A percentile compares a stretch with the other conserved stretches of the same genome.
Evolutionary conservation across 2,888 invertebrate species (phyloP).

Genomic region (Gastracanthus pulcherrimus): DNA sequence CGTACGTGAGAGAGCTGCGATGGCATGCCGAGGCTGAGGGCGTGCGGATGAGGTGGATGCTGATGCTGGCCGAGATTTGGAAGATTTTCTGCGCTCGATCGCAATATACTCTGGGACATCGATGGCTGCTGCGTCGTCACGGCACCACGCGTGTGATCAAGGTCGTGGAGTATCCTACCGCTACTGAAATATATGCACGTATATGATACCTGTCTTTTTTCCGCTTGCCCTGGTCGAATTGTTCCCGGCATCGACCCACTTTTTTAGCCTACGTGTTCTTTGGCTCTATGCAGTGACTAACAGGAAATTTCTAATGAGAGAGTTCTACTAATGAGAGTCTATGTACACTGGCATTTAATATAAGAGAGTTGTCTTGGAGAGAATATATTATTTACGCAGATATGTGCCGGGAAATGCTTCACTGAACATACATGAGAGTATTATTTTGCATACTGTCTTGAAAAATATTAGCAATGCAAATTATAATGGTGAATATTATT

Average conservation of each 20-base stretch:
- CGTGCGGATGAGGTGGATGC: slow-evolving; percentile 74
- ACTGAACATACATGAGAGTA: no score
- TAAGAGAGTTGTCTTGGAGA: background rate
- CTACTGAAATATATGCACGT: slow-evolving; percentile 55
- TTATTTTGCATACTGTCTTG: no score
- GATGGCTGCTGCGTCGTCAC: slow-evolving; percentile 77
- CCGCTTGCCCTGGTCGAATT: background rate
- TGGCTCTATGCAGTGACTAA: background rate
- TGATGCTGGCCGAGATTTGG: slow-evolving; percentile 71
- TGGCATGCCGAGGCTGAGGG: slow-evolving; percentile 73
- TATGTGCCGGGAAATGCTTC: no score
- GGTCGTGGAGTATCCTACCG: slow-evolving; percentile 89
- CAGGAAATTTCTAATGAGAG: slow-evolving; percentile 29
- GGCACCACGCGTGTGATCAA: slow-evolving; percentile 89
- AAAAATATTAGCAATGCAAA: no score
- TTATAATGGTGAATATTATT: no score
- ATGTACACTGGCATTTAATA: slow-evolving; percentile 23
- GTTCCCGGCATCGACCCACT: background rate
- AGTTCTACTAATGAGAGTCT: slow-evolving; percentile 33
- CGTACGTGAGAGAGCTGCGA: slow-evolving; percentile 72
- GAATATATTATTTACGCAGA: background rate
- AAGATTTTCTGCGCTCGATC: slow-evolving; percentile 75
- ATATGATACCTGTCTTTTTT: background rate
- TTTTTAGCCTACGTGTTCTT: background rate
- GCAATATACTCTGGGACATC: slow-evolving; percentile 65